These are phyloP conservation scores for Cydia pomonella DNA, from an alignment of 1,140 invertebrate genomes.

Conservation along the genomic window DNA sequence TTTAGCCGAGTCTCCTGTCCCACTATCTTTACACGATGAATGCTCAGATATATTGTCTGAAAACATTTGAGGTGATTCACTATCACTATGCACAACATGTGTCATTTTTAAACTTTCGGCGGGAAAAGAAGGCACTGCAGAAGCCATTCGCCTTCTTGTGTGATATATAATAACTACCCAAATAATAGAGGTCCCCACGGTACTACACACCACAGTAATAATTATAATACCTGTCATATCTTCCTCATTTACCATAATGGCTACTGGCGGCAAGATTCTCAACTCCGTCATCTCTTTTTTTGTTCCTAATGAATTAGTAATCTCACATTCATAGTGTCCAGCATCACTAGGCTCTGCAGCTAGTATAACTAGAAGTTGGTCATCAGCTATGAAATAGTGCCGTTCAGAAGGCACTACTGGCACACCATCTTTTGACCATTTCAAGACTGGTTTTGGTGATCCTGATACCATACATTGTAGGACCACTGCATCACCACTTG, in stretches of 20 bases:
- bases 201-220: constrained; percentile 94
- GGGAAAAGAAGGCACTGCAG: constrained; percentile 65
- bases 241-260: constrained; percentile 82
- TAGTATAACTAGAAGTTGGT: constrained; percentile 93
- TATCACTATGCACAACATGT: constrained; percentile 76
- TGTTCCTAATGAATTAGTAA: constrained; percentile 91
- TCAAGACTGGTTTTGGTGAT: constrained; percentile 92
- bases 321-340: constrained; percentile 93
- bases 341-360: constrained; percentile 88
- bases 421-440: constrained; percentile 93
- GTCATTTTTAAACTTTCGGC: constrained; percentile 77
- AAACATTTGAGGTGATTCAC: constrained; percentile 75
- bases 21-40: constrained; percentile 85
- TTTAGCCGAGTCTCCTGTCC: constrained; percentile 85
- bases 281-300: constrained; percentile 80
- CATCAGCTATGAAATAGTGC: constrained; percentile 91
- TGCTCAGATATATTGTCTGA: constrained; percentile 79
- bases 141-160: constrained; percentile 84
- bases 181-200: constrained; percentile 92
- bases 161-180: constrained; percentile 97
- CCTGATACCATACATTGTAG: constrained; percentile 93
- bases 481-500: constrained; percentile 89
- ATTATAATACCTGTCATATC: constrained; percentile 92
- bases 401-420: constrained; percentile 86
- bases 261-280: constrained; percentile 81